A percentile compares a stretch with the other conserved stretches of the same genome.
phyloP scores from a whole-genome alignment of 35 echinoderm and acorn worm genomes.

The Ptychodera flava region DNA sequence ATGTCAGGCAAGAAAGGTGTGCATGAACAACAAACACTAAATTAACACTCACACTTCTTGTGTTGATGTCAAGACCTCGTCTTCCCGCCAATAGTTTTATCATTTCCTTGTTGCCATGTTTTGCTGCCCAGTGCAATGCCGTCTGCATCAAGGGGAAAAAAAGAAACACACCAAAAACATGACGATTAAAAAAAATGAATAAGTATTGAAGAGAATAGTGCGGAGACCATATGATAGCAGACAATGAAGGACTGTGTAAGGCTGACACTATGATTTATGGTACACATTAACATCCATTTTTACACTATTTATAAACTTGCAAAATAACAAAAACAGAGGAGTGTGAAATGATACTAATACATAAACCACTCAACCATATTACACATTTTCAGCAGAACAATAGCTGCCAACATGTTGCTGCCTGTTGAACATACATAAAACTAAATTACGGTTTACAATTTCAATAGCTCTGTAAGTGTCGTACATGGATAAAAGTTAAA shows the following conservation, averaged over 20 bases:
- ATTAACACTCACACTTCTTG: not conserved
- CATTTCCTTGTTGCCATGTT: not conserved
- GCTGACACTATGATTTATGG: not conserved
- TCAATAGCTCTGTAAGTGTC: not conserved
- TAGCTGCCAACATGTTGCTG: not conserved
- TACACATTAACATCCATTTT: not conserved
- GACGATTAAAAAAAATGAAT: too few relatives aligned
- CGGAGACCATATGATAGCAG: not conserved
- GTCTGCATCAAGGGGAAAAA: not conserved
- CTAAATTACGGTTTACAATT: not conserved
- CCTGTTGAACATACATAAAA: not conserved
- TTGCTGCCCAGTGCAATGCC: not conserved
- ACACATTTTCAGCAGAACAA: not conserved
- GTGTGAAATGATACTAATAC: not conserved
- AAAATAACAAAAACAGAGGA: not conserved
- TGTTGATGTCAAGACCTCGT: not conserved
- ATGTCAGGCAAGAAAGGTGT: too few relatives aligned
- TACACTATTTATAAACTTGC: not conserved
- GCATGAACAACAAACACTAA: not conserved
- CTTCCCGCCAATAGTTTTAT: not conserved
- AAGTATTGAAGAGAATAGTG: not conserved
- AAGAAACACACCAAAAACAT: not conserved
- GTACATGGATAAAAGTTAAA: not conserved
- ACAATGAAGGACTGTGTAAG: not conserved
- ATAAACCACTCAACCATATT: not conserved